Base-by-base conservation (phyloP, 2,888 invertebrate genomes). In the Drosophila robusta region DNA sequence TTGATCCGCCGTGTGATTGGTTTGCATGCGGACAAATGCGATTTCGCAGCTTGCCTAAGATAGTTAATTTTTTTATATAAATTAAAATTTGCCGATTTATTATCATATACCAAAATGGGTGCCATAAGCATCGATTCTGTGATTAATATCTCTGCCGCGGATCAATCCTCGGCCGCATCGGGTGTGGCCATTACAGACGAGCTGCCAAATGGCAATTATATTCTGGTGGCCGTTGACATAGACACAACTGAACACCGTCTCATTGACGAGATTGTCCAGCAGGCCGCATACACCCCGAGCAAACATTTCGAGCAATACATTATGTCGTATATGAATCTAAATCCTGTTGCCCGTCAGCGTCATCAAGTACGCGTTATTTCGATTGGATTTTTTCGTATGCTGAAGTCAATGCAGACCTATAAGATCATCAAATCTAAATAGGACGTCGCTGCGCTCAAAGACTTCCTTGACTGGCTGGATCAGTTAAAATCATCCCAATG, bases 221-320 rank as follows among this genome's bases (percentile, higher is more conserved):
- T 95, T 32, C 93, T 97, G 45, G 95, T 97, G 32, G 96, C 96
- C 51, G 96, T 96, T 94, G 97, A 96, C 89, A 95, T 97, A 92
- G 97, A 97, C 90, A 95, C 96, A 12, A 97, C 97, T 14, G 97
- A 97, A 54, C 94, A 96, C 62, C 94, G 96, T 87, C 93, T 97
- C 39, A 95, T 96, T 78, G 97, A 97, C 91, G 97, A 97, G 94
- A 95, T 97, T 90, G 96, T 96, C 88, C 97, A 97, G 92, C 95
- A 97, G 85, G 96, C 96, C 5, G 96, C 95, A 0, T 97, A 95
- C 90, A 95, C 95, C 3, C 95, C 95, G 0, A 94, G 94, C 75
- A 93, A 94, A 52, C 93, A 94, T 72, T 97, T 96, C 90, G 95
- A 95, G 4, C 97, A 97, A 91, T 96, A 97, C 92, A 96, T 97